Percentiles rank a stretch among this genome's conserved stretches.
Evolutionary conservation across 2,113 vertebrate genomes (phyloP).

Genomic region (Otus sunia): DNA sequence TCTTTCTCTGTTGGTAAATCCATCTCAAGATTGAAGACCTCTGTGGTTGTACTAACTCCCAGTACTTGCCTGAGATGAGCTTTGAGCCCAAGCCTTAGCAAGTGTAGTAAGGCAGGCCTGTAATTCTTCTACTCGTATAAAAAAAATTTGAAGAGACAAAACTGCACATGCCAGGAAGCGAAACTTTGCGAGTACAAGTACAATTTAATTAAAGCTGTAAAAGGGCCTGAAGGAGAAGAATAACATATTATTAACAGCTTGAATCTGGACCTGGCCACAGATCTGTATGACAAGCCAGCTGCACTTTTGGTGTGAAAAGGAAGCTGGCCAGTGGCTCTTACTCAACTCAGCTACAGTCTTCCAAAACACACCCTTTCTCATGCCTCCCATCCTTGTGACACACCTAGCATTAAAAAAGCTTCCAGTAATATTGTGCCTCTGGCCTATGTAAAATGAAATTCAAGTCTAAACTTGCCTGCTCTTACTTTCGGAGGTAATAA

Average conservation of each 20-base stretch:
- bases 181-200: background rate
- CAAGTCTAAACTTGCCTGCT: constrained; percentile 45
- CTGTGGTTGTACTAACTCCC: background rate
- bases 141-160: background rate
- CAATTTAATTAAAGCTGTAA: constrained; percentile 38
- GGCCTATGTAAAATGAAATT: constrained; percentile 25
- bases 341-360: background rate
- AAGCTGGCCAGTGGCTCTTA: constrained; percentile 31
- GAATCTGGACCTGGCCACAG: background rate
- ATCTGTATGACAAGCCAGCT: background rate
- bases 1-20: background rate
- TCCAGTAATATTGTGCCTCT: constrained; percentile 36
- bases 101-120: background rate
- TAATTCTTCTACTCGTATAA: background rate
- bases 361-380: constrained; percentile 41
- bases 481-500: background rate
- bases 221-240: constrained; percentile 41
- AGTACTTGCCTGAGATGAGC: background rate
- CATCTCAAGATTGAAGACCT: background rate
- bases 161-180: background rate
- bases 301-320: constrained; percentile 15
- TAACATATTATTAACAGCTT: constrained; percentile 17
- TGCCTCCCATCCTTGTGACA: constrained; percentile 23
- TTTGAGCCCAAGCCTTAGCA: background rate
- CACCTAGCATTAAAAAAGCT: constrained; percentile 1